Evolutionary conservation across 2,797 vertebrate species (phyloP).

Genomic region (Denticeps clupeoides): DNA sequence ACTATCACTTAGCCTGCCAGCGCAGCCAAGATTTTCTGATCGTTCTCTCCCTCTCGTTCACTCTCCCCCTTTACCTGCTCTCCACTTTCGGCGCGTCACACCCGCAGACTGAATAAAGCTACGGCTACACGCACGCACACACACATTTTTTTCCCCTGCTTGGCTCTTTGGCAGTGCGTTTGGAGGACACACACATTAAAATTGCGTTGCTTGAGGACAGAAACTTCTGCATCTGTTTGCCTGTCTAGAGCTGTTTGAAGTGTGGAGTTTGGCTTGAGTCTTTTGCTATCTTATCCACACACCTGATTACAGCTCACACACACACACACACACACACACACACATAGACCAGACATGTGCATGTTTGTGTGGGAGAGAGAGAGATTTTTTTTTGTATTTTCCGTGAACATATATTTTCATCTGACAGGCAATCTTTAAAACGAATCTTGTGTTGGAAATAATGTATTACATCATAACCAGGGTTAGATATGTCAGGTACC

Average conservation of each 20-base stretch:
- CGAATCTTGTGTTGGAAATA: too few relatives aligned
- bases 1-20: constrained; percentile 32
- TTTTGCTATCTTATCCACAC: constrained; percentile 23
- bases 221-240: constrained; percentile 31
- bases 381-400: too few relatives aligned
- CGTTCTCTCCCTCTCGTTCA: too few relatives aligned
- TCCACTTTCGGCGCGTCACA: too few relatives aligned
- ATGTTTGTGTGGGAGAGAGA: too few relatives aligned
- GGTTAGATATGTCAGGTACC: too few relatives aligned
- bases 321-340: neutral
- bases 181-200: constrained; percentile 34
- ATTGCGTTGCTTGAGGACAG: constrained; percentile 36
- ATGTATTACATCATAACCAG: too few relatives aligned
- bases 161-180: constrained; percentile 32
- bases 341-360: too few relatives aligned
- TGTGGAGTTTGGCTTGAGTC: constrained; percentile 19
- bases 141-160: constrained; percentile 24
- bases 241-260: constrained; percentile 37
- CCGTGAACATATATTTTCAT: too few relatives aligned
- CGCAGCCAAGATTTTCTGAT: neutral
- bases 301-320: neutral
- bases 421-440: too few relatives aligned
- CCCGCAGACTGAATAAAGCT: too few relatives aligned
- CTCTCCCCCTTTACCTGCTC: too few relatives aligned
- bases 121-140: constrained; percentile 23